Evolutionary conservation across 2,888 invertebrate genomes (phyloP), one percentile per base, ranked within the genome.

Genomic region (Hololepta plana): DNA sequence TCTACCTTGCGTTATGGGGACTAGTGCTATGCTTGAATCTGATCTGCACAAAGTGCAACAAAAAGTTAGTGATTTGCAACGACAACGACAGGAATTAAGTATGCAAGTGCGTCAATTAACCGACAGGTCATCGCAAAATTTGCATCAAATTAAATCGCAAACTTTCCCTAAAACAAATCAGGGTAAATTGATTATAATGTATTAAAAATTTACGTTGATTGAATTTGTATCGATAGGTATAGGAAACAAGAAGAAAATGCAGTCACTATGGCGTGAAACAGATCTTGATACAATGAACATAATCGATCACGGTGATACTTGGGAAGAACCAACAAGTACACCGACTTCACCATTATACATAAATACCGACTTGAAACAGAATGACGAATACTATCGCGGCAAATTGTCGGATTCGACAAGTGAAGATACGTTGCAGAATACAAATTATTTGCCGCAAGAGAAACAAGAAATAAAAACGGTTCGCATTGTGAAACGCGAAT

Each of bases 381-480:
- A 37, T 15, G 28, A 34, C 3, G 43, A 49, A 24, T 57, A 19
- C 48, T 74, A 73, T 67, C 31, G 71, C 72, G 41, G 60, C 76
- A 26, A 72, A 59, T 12, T 69, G 2, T 47, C 43, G 27, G 48
- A 50, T 34, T 47, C 46, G 2, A 43, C 46, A 2, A 47, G 44
- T 29, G 48, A 48, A 21, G 49, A 50, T 26, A 43, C 41, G 11
- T 35, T 38, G 6, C 37, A 42, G 14, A 45, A 37, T 30, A 39
- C 39, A 13, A 44, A 41, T 31, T 26, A 39, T 14, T 32, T 37
- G 4, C 47, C 62, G 2, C 72, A 76, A 29, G 88, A 88, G 45
- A 84, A 84, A 40, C 71, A 77, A 49, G 87, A 88, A 55, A 82
- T 84, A 31, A 85, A 88, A 62, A 90, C 90, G 1, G 90, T 91